A percentile compares a stretch with the other conserved stretches of the same genome.
Evolutionary conservation across 2,888 invertebrate species (phyloP).

Genomic region (Campaea margaritaria): DNA sequence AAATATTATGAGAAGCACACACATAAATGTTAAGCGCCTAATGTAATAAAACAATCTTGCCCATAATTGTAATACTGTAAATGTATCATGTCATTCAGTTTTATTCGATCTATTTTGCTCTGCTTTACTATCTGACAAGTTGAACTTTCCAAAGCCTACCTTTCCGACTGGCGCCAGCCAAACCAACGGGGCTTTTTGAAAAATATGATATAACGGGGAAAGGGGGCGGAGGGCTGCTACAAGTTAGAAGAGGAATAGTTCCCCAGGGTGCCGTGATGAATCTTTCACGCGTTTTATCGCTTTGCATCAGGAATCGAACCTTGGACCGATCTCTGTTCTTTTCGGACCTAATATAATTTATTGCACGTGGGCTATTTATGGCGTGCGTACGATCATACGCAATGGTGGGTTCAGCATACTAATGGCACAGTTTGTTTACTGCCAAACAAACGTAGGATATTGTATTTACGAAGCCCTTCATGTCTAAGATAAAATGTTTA

Average conservation of each 20-base stretch:
- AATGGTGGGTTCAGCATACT: constrained; percentile 30
- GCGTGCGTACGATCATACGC: constrained; percentile 34
- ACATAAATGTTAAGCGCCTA: too few species aligned
- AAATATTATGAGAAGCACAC: too few species aligned
- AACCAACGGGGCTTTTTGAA: constrained; percentile 62
- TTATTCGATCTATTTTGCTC: not conserved
- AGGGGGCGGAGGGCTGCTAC: constrained; percentile 64
- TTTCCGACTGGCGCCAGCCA: constrained; percentile 39
- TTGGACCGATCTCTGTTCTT: constrained; percentile 57
- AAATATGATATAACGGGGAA: constrained; percentile 79
- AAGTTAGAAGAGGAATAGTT: constrained; percentile 79
- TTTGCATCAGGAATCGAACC: constrained; percentile 77
- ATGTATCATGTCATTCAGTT: too few species aligned
- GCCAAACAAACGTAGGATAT: constrained; percentile 1
- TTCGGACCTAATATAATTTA: constrained; percentile 43
- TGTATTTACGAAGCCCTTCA: not conserved
- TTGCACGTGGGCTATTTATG: constrained; percentile 36
- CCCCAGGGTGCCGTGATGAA: constrained; percentile 79
- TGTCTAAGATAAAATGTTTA: not conserved
- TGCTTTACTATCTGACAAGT: too few species aligned
- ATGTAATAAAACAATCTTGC: too few species aligned
- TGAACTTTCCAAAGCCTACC: constrained; percentile 13
- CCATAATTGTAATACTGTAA: too few species aligned
- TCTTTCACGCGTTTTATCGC: constrained; percentile 82
- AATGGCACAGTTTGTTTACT: constrained; percentile 33